phyloP scores from a whole-genome alignment of 1,140 invertebrate species.

The Brachionus koreanus region DNA sequence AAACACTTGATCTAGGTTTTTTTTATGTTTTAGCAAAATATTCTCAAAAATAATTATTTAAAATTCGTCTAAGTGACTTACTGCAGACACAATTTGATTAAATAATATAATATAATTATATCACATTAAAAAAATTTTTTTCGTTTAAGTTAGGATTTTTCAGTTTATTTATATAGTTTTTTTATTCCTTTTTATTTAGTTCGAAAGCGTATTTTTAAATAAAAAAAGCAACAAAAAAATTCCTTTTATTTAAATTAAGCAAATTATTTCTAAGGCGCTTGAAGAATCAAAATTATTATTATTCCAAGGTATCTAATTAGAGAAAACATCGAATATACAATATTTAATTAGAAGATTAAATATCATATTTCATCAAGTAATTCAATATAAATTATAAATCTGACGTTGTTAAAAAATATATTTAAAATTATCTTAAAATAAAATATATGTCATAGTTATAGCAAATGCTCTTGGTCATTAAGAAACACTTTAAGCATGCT shows the following conservation, averaged over 20 bases:
- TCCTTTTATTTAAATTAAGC: too few relatives aligned
- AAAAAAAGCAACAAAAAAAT: too few relatives aligned
- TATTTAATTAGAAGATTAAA: neutral
- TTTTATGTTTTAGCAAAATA: neutral
- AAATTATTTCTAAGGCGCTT: neutral
- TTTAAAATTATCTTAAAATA: neutral
- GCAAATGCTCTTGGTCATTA: constrained; percentile 1
- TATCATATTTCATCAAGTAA: neutral
- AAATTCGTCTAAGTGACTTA: neutral
- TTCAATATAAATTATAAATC: neutral
- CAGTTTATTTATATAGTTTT: neutral
- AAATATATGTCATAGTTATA: neutral
- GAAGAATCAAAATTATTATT: neutral
- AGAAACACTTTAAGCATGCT: neutral
- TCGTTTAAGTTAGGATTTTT: neutral
- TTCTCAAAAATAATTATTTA: neutral
- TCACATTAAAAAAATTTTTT: neutral
- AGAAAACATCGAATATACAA: neutral
- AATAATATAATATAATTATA: neutral
- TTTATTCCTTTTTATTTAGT: neutral
- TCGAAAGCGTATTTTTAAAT: too few relatives aligned
- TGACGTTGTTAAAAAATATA: neutral
- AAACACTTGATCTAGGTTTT: neutral
- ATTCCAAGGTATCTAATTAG: neutral
- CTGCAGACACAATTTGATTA: neutral